Percentiles rank a stretch among this genome's conserved stretches.
These are phyloP conservation scores for Sinohyriopsis cumingii DNA, from an alignment of 2,888 invertebrate genomes.

Conservation along the genomic window DNA sequence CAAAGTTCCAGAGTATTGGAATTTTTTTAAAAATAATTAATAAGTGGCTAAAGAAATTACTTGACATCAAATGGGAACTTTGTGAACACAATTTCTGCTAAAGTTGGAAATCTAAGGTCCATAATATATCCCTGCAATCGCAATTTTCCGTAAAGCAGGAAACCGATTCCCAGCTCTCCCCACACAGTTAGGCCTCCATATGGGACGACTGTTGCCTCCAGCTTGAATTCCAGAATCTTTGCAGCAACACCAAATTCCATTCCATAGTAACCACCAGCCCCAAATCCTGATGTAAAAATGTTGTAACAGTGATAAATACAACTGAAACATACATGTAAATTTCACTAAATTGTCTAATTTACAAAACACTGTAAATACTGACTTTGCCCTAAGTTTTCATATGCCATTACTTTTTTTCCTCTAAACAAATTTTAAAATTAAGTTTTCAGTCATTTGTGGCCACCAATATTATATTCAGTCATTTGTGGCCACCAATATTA, in stretches of 20 bases:
- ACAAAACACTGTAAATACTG: background rate
- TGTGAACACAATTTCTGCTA: conserved; percentile 36
- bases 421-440: no score
- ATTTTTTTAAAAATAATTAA: no score
- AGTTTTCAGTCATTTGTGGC: no score
- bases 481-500: no score
- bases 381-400: no score
- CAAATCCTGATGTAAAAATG: conserved; percentile 24
- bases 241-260: conserved; percentile 32
- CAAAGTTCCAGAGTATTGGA: no score
- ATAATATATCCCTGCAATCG: conserved; percentile 40
- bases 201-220: conserved; percentile 19
- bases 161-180: conserved; percentile 36
- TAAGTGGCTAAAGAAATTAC: conserved; percentile 20
- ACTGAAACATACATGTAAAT: no score
- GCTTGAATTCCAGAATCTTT: conserved; percentile 30
- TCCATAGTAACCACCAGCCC: conserved; percentile 34
- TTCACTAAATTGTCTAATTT: no score
- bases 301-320: background rate
- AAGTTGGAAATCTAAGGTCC: conserved; percentile 41
- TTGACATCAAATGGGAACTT: conserved; percentile 50
- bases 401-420: no score
- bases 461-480: no score
- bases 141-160: conserved; percentile 34
- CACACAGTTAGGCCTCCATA: conserved; percentile 24